Percentiles rank a stretch among this genome's conserved stretches.
Conservation (phyloP, 2,797 vertebrate species). For the Fratercula arctica region DNA sequence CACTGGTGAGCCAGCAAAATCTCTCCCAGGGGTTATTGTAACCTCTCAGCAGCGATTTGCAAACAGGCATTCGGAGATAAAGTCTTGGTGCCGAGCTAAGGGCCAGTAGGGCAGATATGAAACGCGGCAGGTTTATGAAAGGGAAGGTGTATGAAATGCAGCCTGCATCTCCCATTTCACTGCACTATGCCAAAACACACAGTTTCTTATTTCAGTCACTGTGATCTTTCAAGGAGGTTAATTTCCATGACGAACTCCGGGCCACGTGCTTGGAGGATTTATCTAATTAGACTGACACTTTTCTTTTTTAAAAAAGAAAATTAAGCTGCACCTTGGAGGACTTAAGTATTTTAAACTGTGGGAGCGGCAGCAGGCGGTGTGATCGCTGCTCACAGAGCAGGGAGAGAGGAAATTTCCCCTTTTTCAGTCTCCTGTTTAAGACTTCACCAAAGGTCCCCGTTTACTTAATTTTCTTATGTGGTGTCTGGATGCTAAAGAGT, state of each 20-base stretch:
- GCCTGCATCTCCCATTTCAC: slow-evolving; percentile 79
- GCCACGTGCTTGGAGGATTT: slow-evolving; percentile 81
- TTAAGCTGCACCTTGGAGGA: slow-evolving; percentile 70
- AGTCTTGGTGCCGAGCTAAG: slow-evolving; percentile 60
- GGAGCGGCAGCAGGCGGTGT: slow-evolving; percentile 45
- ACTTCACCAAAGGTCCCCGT: not conserved
- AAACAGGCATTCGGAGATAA: slow-evolving; percentile 55
- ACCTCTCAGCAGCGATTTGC: slow-evolving; percentile 45
- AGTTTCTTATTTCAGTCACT: slow-evolving; percentile 82
- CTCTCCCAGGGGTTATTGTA: slow-evolving; percentile 52
- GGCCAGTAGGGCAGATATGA: slow-evolving; percentile 60
- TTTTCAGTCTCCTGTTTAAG: not conserved
- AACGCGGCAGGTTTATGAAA: slow-evolving; percentile 75
- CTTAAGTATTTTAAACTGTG: slow-evolving; percentile 72
- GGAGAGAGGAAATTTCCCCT: slow-evolving; percentile 18
- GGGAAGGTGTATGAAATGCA: slow-evolving; percentile 76
- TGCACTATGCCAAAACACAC: slow-evolving; percentile 78
- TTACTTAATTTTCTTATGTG: slow-evolving; percentile 1
- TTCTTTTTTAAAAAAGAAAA: slow-evolving; percentile 79
- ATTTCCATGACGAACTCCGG: slow-evolving; percentile 85
- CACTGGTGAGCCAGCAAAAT: slow-evolving; percentile 34
- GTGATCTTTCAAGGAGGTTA: slow-evolving; percentile 83
- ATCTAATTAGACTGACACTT: slow-evolving; percentile 85
- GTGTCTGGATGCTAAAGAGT: not conserved
- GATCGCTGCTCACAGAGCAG: slow-evolving; percentile 24